Conservation (phyloP, 1,140 invertebrate genomes). For the Zelostemma sp. region DNA sequence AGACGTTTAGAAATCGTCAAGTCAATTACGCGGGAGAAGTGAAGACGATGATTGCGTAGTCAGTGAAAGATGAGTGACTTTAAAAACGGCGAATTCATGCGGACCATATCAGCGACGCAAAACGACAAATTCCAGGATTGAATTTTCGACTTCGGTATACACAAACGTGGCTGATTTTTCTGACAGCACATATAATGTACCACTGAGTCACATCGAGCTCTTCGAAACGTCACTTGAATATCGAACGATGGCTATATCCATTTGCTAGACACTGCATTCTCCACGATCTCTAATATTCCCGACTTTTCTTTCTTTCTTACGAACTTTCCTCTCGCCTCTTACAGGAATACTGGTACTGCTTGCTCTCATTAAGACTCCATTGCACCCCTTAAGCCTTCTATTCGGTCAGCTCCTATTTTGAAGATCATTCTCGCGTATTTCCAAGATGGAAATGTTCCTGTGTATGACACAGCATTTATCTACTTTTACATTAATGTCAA, state of each 20-base stretch:
- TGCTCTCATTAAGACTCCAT: constrained; percentile 26
- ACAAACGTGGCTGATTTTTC: constrained; percentile 10
- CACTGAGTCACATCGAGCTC: constrained; percentile 25
- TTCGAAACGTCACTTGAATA: constrained; percentile 19
- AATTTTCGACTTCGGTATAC: constrained; percentile 26
- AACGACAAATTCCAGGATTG: constrained; percentile 19
- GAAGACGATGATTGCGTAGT: neutral
- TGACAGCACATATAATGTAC: constrained; percentile 34
- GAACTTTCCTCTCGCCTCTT: constrained; percentile 23
- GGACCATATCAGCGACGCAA: neutral
- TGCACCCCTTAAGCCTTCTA: constrained; percentile 22
- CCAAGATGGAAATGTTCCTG: too few species aligned
- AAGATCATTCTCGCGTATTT: constrained; percentile 24
- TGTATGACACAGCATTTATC: too few species aligned
- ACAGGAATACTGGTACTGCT: constrained; percentile 7
- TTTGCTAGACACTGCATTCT: constrained; percentile 15
- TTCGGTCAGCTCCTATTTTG: constrained; percentile 14
- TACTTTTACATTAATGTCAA: too few species aligned
- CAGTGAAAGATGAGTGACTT: neutral
- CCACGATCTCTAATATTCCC: constrained; percentile 28
- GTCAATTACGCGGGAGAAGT: constrained; percentile 7
- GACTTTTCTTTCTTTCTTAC: constrained; percentile 29
- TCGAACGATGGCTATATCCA: constrained; percentile 10
- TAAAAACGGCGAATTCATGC: constrained; percentile 5
- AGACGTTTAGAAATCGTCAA: constrained; percentile 4